phyloP scores from a whole-genome alignment of 2,113 vertebrate species.

The Cyrtonyx montezumae region DNA sequence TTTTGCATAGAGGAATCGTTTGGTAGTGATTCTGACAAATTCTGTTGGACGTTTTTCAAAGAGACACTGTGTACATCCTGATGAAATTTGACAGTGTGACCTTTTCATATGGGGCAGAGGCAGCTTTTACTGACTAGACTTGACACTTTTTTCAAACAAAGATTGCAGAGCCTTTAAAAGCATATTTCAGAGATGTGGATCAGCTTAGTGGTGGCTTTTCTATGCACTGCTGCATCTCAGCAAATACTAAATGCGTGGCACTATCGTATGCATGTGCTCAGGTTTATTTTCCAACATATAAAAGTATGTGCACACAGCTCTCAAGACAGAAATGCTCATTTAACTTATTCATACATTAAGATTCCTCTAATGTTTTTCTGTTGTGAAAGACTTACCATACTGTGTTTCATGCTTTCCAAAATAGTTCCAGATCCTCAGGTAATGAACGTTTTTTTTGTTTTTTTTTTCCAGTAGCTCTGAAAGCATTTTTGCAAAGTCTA shows the following conservation, averaged over 20 bases:
- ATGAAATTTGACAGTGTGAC: slow-evolving; percentile 55
- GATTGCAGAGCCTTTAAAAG: background rate
- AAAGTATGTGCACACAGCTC: background rate
- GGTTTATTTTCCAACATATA: background rate
- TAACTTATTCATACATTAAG: background rate
- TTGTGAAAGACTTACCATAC: background rate
- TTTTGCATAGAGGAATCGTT: background rate
- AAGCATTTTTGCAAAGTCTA: background rate
- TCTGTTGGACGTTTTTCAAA: slow-evolving; percentile 1
- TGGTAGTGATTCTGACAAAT: slow-evolving; percentile 50
- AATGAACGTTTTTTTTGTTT: no score
- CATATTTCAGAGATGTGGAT: background rate
- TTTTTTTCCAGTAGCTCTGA: background rate
- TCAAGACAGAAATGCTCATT: background rate
- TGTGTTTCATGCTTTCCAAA: background rate
- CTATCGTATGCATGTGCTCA: background rate
- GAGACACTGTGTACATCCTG: background rate
- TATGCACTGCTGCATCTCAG: background rate
- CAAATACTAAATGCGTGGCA: background rate
- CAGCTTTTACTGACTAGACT: slow-evolving; percentile 14
- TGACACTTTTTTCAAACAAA: slow-evolving; percentile 39
- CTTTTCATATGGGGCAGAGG: slow-evolving; percentile 14
- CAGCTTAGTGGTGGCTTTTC: background rate
- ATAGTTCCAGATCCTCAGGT: background rate
- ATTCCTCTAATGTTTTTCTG: background rate